These are phyloP conservation scores for Campylomormyrus tamandua DNA, from an alignment of 2,113 vertebrate species.

Conservation along the genomic window DNA sequence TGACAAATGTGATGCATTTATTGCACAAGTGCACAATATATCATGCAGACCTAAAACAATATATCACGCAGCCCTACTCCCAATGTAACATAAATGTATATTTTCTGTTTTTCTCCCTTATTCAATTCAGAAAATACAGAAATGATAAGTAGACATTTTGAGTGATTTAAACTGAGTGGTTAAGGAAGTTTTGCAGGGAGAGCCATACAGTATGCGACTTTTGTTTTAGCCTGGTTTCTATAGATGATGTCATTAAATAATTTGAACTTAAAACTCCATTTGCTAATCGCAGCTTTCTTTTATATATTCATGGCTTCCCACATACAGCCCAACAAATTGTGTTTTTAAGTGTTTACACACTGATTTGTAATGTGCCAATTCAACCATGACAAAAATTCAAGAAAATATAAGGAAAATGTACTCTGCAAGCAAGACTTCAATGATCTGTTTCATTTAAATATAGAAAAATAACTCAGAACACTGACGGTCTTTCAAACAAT, in stretches of 20 bases:
- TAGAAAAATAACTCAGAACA: slow-evolving; percentile 13
- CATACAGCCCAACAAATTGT: background rate
- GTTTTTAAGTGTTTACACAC: background rate
- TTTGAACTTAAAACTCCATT: slow-evolving; percentile 2
- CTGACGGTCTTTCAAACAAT: background rate
- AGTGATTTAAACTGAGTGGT: background rate
- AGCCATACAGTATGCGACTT: background rate
- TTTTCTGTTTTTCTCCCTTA: background rate
- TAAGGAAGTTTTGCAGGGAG: background rate
- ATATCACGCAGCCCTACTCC: background rate
- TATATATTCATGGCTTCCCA: background rate
- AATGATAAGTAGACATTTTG: background rate
- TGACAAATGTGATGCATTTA: background rate
- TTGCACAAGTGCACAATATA: background rate
- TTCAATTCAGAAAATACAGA: background rate
- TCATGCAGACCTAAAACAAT: background rate
- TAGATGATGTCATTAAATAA: background rate
- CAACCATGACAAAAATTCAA: background rate
- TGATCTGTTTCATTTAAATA: background rate
- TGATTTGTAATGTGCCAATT: background rate
- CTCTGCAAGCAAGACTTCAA: background rate
- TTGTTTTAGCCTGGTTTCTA: background rate
- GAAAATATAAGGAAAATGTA: background rate
- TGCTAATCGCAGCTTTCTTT: background rate
- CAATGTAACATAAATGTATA: background rate